These are phyloP conservation scores for Serrognathus titanus DNA, from an alignment of 2,888 invertebrate genomes.

Conservation along the genomic window DNA sequence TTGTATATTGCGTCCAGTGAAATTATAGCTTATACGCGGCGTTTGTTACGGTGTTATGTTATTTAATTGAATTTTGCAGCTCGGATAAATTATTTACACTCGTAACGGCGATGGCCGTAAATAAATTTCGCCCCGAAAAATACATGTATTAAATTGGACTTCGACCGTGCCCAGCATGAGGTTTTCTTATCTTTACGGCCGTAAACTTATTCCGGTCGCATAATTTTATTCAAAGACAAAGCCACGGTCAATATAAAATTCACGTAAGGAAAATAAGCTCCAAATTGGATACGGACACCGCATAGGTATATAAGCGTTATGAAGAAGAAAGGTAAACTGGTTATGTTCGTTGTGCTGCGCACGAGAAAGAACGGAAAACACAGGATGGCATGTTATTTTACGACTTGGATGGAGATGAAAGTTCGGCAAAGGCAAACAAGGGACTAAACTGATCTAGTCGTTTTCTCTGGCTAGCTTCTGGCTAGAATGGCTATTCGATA, in stretches of 20 bases:
- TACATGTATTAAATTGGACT: too few relatives aligned
- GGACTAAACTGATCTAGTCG: slow-evolving; percentile 9
- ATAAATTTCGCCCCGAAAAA: too few relatives aligned
- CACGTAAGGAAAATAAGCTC: slow-evolving; percentile 39
- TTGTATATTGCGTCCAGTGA: too few relatives aligned
- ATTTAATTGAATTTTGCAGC: too few relatives aligned
- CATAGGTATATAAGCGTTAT: slow-evolving; percentile 21
- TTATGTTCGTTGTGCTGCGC: background rate
- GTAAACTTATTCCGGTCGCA: slow-evolving; percentile 30
- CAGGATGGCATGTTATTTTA: slow-evolving; percentile 9
- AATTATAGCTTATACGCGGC: too few relatives aligned
- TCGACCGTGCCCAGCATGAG: slow-evolving; percentile 11
- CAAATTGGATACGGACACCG: slow-evolving; percentile 37
- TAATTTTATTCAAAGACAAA: slow-evolving; percentile 38
- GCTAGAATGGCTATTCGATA: slow-evolving; percentile 13
- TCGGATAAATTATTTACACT: too few relatives aligned
- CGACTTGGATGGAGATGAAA: slow-evolving; percentile 11
- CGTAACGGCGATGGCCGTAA: too few relatives aligned
- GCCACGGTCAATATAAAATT: slow-evolving; percentile 37
- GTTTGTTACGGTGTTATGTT: too few relatives aligned
- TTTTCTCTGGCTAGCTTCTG: background rate
- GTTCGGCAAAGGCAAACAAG: slow-evolving; percentile 9
- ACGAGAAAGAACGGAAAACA: background rate
- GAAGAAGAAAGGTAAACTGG: background rate
- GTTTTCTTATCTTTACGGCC: slow-evolving; percentile 24